Evolutionary conservation across 2,113 vertebrate genomes (phyloP).

Genomic region (Tetrax tetrax): DNA sequence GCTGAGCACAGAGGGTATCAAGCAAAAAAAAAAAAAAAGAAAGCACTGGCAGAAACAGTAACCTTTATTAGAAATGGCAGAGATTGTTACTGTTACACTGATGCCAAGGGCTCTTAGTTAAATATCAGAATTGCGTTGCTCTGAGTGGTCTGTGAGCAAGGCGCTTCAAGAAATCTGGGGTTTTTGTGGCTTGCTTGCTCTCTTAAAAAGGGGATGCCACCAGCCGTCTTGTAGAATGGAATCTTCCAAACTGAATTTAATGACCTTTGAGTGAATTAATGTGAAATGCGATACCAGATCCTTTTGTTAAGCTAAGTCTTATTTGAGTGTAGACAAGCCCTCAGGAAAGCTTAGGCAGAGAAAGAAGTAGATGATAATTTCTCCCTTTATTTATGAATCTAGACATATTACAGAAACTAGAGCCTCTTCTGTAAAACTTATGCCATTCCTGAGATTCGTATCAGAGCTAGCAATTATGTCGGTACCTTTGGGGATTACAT

Average conservation of each 20-base stretch:
- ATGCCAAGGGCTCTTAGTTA: background rate
- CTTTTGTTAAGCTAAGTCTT: background rate
- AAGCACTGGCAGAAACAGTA: background rate
- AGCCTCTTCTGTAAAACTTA: background rate
- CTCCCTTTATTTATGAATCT: background rate
- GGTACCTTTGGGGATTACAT: fast-evolving
- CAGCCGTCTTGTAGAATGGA: background rate
- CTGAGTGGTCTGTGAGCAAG: background rate
- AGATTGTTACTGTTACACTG: background rate
- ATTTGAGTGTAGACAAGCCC: background rate
- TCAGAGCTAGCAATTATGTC: background rate
- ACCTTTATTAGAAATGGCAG: background rate
- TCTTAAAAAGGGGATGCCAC: background rate
- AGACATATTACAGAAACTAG: background rate
- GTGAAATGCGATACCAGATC: background rate
- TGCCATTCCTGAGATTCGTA: background rate
- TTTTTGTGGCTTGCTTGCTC: background rate
- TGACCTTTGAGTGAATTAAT: background rate
- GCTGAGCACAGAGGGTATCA: background rate
- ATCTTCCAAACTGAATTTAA: background rate
- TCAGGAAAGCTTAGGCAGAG: background rate
- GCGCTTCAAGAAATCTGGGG: background rate
- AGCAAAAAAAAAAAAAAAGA: too few relatives aligned
- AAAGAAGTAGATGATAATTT: background rate
- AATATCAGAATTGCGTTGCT: background rate